Base-by-base conservation (phyloP, 1,140 invertebrate species). In the Lordiphosa mommai region DNA sequence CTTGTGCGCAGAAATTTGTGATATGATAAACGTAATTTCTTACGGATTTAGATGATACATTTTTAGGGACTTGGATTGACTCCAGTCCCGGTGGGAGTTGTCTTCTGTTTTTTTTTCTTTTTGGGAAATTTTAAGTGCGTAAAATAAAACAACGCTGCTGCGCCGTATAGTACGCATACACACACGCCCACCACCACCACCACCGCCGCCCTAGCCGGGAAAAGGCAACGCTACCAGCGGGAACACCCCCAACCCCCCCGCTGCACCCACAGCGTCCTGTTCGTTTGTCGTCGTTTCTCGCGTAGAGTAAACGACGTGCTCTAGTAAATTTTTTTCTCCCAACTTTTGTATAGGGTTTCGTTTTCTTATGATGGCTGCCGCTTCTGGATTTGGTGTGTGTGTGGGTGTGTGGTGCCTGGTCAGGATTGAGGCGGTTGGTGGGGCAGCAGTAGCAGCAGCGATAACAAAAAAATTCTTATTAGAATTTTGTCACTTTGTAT, bases 401-500 rank as follows among this genome's bases (percentile, higher is more conserved):
- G n/a, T n/a, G n/a, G n/a, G n/a, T n/a, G n/a, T n/a, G n/a, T n/a
- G n/a, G n/a, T n/a, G 14, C 33, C 14, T 30, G 23, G 17, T 32
- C 13, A 46, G 27, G n/a, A 33, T 7, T 20, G n/a, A 8, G 44
- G 20, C 0, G 1, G 27, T 30, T 36, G 2, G 47, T 4, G 5
- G 23, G 13, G 4, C 29, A 53, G 20, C 9, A 4, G 9, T 7
- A 16, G 13, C 38, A 47, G 60, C 61, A 56, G 56, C 61, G 76
- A 82, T 74, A 80, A 82, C 60, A 63, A 56, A 70, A 56, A 70
- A 61, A 71, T 74, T 80, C 76, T 63, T 82, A 82, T 80, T 74
- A 74, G 70, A 80, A 71, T 74, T 74, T 74, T 67, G 57, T 70
- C 71, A 71, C 55, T 82, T 61, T 71, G 71, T 67, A 74, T 74